phyloP scores from a whole-genome alignment of 2,888 invertebrate genomes.

The Eupithecia centaureata region DNA sequence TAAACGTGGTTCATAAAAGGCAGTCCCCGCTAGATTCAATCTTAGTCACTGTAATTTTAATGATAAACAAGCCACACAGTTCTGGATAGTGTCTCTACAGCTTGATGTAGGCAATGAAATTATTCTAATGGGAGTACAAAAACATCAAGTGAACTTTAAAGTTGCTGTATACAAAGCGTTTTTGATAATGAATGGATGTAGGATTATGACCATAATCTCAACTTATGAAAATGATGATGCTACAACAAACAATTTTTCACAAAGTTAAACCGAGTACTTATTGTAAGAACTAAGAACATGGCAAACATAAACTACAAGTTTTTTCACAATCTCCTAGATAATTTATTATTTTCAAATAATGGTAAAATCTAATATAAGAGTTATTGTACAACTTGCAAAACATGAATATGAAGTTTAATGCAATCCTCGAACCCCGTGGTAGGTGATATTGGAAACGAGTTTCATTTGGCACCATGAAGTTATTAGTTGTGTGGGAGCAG shows the following conservation, averaged over 20 bases:
- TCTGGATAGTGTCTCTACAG: background rate
- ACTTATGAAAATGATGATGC: too few species aligned
- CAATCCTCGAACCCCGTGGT: background rate
- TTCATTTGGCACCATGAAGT: constrained; percentile 3
- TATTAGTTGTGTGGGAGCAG: constrained; percentile 2
- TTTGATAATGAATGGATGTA: too few species aligned
- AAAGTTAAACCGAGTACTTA: too few species aligned
- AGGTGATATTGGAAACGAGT: background rate
- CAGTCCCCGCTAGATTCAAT: background rate
- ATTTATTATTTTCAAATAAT: too few species aligned
- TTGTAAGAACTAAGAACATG: background rate
- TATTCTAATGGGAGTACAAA: background rate
- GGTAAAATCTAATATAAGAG: background rate
- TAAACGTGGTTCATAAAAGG: background rate
- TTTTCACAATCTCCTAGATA: too few species aligned
- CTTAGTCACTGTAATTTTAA: background rate
- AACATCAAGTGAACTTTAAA: background rate
- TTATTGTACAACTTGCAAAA: background rate
- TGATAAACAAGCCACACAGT: background rate
- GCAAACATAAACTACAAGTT: background rate
- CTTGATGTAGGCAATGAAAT: background rate
- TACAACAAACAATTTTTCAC: too few species aligned
- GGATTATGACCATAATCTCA: too few species aligned
- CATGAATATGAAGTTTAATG: background rate
- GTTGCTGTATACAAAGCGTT: too few species aligned